Base-by-base conservation (phyloP, 2,113 vertebrate genomes). In the Centrocercus urophasianus region DNA sequence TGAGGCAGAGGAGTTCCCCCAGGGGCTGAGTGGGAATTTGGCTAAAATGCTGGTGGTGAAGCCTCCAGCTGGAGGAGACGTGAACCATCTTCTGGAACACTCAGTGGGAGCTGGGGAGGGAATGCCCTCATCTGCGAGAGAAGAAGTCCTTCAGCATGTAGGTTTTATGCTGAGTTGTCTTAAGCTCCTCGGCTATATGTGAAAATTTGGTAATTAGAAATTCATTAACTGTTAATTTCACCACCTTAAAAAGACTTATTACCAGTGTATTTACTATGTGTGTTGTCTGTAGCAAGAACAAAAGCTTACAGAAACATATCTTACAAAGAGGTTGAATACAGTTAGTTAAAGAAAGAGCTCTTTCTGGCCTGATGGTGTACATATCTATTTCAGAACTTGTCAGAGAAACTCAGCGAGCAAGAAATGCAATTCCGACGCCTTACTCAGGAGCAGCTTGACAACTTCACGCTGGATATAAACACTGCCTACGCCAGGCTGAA, bases 401-500 rank as follows among this genome's bases (percentile, higher is more conserved):
- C 96, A 0, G 98, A 98, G 94, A 99, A 99, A 84, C 94, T 99
- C 47, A 96, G 98, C 32, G 99, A 99, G 34, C 98, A 99, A 93
- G 99, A 99, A 76, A 97, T 98, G 45, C 95, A 97, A 14, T 99
- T 98, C 91, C 98, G 98, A n/a, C 98, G 98, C 85, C 98, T 98
- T 67, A 98, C 97, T 72, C 99, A 99, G 97, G 99, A 99, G 28
- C 99, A 99, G 94, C 97, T 99, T 2, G 99, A 99, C 91, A 98
- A 98, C 97, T 99, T 99, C 97, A 99, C 98, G 21, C 82, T 99
- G 98, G 99, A 99, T 54, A 99, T 99, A 93, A 99, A 99, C 92
- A 98, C 98, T 6, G 99, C 99, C 60, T 99, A 99, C 0, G 98
- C 99, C 61, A 96, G 98, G 65, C 98, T 99, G 66, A 98, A 99